Base-by-base conservation (phyloP, 2,888 invertebrate genomes). In the Diarsia brunnea region DNA sequence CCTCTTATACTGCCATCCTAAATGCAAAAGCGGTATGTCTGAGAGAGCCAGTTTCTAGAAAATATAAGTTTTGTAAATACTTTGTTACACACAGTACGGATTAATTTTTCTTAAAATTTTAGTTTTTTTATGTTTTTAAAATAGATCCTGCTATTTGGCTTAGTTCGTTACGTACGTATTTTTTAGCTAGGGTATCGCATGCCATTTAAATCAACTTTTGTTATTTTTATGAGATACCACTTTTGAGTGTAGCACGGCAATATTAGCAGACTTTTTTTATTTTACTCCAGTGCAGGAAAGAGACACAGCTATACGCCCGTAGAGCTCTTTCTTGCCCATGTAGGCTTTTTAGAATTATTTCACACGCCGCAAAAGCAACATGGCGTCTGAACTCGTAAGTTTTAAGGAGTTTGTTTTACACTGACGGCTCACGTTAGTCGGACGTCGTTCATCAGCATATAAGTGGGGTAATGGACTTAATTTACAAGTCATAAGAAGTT, bases 401-500 rank as follows among this genome's bases (percentile, higher is more conserved):
- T 79, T 79, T 58, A 71, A 83, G 73, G 67, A 79, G 69, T 82
- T 82, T 58, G 80, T 83, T 83, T 75, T 79, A 83, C 84, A 82
- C 73, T 75, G 79, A 75, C 84, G 38, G 38, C 58, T 43, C 73
- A 65, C 76, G 70, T 73, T 73, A 38, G 73, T 69, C 84, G 84
- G 84, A 83, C 21, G 84, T 84, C 68, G 73, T 83, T 79, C 76
- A 73, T 82, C 79, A 78, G 73, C 80, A 84, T 84, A 84, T 73
- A 73, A 84, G 73, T 73, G 80, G 68, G 65, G 70, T 79, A 83
- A 84, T 83, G 76, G 70, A 63, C 70, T 79, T 79, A 65, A 79
- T 83, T 83, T 78, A 70, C 73, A 82, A 82, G 82, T 82, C 73
- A 73, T 79, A 79, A 79, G 84, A 61, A 83, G 84, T 79, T 79